Conservation (phyloP, 2,113 vertebrate species). For the Nanorana parkeri region DNA sequence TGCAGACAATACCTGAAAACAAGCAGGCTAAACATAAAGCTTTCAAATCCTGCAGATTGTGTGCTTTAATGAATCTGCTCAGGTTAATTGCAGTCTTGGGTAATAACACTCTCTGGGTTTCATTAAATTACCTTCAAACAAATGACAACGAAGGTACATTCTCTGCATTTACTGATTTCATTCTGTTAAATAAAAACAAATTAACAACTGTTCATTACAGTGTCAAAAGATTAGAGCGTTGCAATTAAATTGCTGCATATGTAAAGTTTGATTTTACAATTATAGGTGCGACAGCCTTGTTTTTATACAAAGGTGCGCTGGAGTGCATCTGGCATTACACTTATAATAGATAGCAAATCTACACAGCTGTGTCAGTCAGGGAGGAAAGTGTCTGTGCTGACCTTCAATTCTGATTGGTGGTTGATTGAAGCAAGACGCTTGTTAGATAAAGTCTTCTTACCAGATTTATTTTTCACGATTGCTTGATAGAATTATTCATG, state of each 20-base stretch:
- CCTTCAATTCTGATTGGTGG: no score
- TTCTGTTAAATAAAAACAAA: neutral
- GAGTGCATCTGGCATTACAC: no score
- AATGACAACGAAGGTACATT: neutral
- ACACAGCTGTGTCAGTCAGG: no score
- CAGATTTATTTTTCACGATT: no score
- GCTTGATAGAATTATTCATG: no score
- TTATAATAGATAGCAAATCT: no score
- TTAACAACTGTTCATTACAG: neutral
- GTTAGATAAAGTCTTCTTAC: no score
- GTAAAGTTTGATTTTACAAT: no score
- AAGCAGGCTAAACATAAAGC: neutral
- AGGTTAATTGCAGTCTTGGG: constrained; percentile 6
- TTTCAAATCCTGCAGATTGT: neutral
- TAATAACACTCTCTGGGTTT: neutral
- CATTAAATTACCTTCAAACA: neutral
- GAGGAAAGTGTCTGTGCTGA: no score
- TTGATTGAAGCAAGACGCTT: no score
- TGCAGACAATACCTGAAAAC: neutral
- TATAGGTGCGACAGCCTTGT: no score
- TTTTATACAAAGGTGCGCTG: no score
- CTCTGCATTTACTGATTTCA: neutral
- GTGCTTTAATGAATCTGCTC: neutral
- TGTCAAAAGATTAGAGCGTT: neutral
- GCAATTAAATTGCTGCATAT: neutral